phyloP scores from a whole-genome alignment of 2,797 vertebrate genomes.

The Bradypodion pumilum region DNA sequence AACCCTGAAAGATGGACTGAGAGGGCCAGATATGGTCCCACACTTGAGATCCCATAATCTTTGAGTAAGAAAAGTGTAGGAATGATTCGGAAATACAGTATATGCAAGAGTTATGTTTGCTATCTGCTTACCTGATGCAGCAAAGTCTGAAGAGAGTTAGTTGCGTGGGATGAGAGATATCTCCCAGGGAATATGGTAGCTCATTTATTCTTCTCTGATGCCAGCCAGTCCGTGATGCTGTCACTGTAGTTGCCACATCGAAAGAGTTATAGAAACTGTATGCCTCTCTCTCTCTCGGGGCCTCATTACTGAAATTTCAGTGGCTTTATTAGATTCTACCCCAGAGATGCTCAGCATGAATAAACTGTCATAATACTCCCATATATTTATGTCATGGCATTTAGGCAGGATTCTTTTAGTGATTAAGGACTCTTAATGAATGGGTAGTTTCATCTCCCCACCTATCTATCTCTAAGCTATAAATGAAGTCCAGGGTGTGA shows the following conservation, averaged over 20 bases:
- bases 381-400: slow-evolving; percentile 1
- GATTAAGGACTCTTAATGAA: neutral
- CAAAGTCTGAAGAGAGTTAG: neutral
- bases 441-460: neutral
- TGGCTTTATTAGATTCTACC: neutral
- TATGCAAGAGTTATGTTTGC: neutral
- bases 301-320: slow-evolving; percentile 10
- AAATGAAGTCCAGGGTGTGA: neutral
- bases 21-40: no score
- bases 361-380: neutral
- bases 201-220: neutral
- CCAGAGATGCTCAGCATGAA: slow-evolving; percentile 1
- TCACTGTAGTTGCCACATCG: neutral
- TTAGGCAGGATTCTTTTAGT: neutral
- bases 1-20: no score
- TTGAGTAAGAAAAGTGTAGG: no score
- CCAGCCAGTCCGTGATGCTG: neutral
- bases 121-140: no score
- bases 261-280: neutral
- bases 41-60: neutral
- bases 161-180: neutral
- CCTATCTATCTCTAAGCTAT: neutral
- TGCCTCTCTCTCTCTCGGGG: neutral
- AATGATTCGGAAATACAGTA: neutral
- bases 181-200: rapidly evolving